These are phyloP conservation scores for Basileuterus tristriatus DNA, from an alignment of 2,797 vertebrate genomes.

Conservation along the genomic window DNA sequence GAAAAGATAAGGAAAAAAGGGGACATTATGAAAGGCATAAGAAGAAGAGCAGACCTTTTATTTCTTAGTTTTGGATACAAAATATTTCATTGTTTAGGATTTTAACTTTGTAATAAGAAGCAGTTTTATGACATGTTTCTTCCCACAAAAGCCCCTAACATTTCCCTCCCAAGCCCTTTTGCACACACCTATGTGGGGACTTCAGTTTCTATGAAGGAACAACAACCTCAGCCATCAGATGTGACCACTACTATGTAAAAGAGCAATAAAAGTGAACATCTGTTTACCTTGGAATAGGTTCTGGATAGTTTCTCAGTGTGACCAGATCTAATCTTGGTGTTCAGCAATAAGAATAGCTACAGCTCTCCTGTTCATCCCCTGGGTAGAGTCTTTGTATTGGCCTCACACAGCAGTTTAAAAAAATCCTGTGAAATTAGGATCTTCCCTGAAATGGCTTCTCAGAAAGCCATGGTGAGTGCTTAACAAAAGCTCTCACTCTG, in stretches of 20 bases:
- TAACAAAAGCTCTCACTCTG: constrained; percentile 28
- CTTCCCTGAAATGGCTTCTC: constrained; percentile 29
- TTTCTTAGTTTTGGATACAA: not conserved
- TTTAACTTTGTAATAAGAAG: not conserved
- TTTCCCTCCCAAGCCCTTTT: not conserved
- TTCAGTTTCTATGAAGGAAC: not conserved
- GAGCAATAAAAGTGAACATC: not conserved
- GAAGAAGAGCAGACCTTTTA: not conserved
- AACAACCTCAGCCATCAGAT: not conserved
- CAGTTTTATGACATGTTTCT: not conserved
- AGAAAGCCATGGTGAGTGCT: constrained; percentile 37
- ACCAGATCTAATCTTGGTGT: not conserved
- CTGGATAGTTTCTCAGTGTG: not conserved
- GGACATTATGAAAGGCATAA: not conserved
- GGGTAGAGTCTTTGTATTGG: not conserved
- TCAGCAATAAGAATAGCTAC: not conserved
- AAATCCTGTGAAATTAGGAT: not conserved
- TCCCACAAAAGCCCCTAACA: not conserved
- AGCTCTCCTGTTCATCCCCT: not conserved
- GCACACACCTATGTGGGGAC: not conserved
- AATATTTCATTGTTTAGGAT: not conserved
- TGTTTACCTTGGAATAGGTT: not conserved
- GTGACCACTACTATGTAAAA: not conserved
- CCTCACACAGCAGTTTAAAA: not conserved
- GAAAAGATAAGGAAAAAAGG: not conserved